Evolutionary conservation across 2,113 vertebrate genomes (phyloP).

Genomic region (Channa maculata): DNA sequence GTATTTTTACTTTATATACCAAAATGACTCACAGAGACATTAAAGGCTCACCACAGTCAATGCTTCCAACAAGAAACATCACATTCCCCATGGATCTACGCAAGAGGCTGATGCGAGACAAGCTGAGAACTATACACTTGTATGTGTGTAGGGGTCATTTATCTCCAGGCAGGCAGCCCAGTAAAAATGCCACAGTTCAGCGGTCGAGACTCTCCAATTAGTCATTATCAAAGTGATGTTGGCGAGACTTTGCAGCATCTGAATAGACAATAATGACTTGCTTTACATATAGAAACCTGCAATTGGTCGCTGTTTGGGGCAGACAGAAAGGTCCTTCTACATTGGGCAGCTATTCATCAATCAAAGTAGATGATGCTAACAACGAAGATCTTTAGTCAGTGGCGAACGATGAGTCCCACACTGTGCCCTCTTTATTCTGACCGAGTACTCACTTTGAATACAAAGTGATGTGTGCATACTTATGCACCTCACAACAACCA

Average conservation of each 20-base stretch:
- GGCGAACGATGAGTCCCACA: neutral
- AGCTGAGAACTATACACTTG: neutral
- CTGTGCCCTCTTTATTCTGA: neutral
- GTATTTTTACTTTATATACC: no score
- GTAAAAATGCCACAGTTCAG: constrained; percentile 50
- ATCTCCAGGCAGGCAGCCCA: constrained; percentile 27
- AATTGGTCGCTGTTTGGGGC: neutral
- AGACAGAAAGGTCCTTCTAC: constrained; percentile 1
- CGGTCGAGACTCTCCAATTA: constrained; percentile 55
- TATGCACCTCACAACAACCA: neutral
- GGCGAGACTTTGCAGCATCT: constrained; percentile 21
- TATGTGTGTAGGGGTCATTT: neutral
- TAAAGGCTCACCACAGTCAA: neutral
- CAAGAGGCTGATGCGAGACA: neutral
- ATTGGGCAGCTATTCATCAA: constrained; percentile 4
- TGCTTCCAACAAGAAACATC: neutral
- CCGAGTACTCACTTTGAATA: neutral
- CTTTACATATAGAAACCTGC: constrained; percentile 34
- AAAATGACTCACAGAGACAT: neutral
- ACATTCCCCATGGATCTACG: neutral
- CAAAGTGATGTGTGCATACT: neutral
- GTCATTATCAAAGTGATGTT: constrained; percentile 45
- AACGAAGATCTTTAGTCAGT: constrained; percentile 29
- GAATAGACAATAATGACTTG: constrained; percentile 49
- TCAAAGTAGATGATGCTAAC: constrained; percentile 12